Evolutionary conservation across 2,888 invertebrate genomes (phyloP).

Genomic region (Phortica magna): DNA sequence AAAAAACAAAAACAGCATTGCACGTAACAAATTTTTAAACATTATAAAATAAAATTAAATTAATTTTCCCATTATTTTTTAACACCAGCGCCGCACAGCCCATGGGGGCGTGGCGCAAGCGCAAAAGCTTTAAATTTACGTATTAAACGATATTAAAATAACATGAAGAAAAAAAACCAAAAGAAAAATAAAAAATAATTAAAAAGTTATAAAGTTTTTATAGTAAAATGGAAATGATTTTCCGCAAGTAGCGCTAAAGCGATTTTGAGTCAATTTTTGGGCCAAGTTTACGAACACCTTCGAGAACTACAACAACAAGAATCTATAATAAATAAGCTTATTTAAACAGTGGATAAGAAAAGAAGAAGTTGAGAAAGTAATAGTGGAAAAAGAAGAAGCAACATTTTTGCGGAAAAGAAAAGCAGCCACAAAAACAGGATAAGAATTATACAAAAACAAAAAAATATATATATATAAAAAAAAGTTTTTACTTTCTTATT

Average conservation of each 20-base stretch:
- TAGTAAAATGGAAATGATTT: constrained; percentile 39
- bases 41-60: constrained; percentile 38
- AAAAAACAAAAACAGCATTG: constrained; percentile 41
- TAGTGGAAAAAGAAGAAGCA: constrained; percentile 49
- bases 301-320: constrained; percentile 12
- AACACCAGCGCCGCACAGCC: constrained; percentile 57
- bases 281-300: constrained; percentile 40
- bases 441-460: constrained; percentile 38
- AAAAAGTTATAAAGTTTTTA: constrained; percentile 46
- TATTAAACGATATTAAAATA: constrained; percentile 52
- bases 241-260: constrained; percentile 53
- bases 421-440: constrained; percentile 43
- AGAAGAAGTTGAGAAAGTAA: constrained; percentile 25
- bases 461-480: constrained; percentile 46
- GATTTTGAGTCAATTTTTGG: constrained; percentile 66
- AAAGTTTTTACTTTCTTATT: constrained; percentile 41
- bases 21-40: constrained; percentile 19
- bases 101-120: constrained; percentile 54
- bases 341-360: constrained; percentile 29
- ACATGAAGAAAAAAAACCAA: constrained; percentile 37
- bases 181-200: constrained; percentile 32
- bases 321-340: constrained; percentile 22
- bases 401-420: constrained; percentile 41
- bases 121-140: constrained; percentile 71
- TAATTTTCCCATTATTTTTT: constrained; percentile 66